Evolutionary conservation across 2,113 vertebrate species (phyloP).

Genomic region (Hydrochoerus hydrochaeris): DNA sequence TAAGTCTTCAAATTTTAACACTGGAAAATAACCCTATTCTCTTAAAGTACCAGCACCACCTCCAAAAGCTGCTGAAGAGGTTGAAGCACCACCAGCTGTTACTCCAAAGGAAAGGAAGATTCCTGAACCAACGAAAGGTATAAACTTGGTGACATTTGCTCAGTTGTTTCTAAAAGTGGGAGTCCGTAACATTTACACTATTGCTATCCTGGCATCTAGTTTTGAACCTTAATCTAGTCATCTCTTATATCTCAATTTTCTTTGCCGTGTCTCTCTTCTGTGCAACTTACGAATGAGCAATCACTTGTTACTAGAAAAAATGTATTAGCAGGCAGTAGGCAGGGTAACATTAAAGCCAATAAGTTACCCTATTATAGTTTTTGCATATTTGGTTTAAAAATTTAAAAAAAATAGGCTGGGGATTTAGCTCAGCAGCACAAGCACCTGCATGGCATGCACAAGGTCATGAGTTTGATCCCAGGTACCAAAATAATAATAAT

Average conservation of each 20-base stretch:
- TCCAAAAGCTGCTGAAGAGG: conserved; percentile 84
- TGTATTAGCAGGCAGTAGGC: not conserved
- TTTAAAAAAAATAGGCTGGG: not conserved
- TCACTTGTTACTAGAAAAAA: not conserved
- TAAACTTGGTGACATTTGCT: conserved; percentile 10
- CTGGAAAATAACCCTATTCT: conserved; percentile 66
- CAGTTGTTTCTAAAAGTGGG: conserved; percentile 17
- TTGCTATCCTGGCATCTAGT: not conserved
- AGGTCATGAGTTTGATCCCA: no score
- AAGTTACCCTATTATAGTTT: conserved; percentile 16
- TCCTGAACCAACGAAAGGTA: conserved; percentile 88
- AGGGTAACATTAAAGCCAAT: conserved; percentile 11
- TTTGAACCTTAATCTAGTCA: not conserved
- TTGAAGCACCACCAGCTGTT: conserved; percentile 80
- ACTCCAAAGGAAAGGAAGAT: conserved; percentile 85
- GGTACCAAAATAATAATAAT: no score
- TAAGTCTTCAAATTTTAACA: conserved; percentile 43
- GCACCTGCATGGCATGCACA: no score
- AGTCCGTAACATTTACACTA: not conserved
- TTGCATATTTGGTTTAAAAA: conserved; percentile 46
- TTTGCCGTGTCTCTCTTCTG: not conserved
- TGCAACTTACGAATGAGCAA: not conserved
- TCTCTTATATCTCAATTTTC: not conserved
- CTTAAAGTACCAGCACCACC: conserved; percentile 86
- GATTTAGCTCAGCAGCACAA: no score